Evolutionary conservation across 2,888 invertebrate genomes (phyloP).

Genomic region (Celastrina argiolus): DNA sequence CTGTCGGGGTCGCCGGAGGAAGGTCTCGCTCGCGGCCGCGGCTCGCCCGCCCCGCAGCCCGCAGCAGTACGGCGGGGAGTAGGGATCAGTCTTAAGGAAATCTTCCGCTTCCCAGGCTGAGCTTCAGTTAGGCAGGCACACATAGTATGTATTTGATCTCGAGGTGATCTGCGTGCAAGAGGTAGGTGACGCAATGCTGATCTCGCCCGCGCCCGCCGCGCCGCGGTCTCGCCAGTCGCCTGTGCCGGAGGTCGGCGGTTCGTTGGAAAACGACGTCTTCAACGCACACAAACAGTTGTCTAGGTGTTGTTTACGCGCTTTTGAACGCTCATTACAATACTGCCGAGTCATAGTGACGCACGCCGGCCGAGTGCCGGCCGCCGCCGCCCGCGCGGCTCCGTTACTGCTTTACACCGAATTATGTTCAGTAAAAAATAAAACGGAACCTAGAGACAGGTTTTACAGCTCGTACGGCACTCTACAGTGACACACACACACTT

Average conservation of each 20-base stretch:
- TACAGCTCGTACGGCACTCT: too few relatives aligned
- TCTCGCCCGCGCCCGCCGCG: too few relatives aligned
- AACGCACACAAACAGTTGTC: not conserved
- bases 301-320: slow-evolving; percentile 1
- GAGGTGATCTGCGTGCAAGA: too few relatives aligned
- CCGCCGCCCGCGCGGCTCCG: not conserved
- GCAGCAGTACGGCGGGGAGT: too few relatives aligned
- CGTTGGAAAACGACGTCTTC: not conserved
- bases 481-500: too few relatives aligned
- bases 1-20: not conserved
- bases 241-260: not conserved
- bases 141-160: too few relatives aligned
- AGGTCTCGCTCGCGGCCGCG: not conserved
- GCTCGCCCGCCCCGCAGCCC: too few relatives aligned
- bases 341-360: slow-evolving; percentile 11
- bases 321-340: not conserved
- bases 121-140: too few relatives aligned
- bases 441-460: not conserved
- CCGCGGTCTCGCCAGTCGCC: not conserved
- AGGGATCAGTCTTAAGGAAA: too few relatives aligned
- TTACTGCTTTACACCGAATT: not conserved
- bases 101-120: too few relatives aligned
- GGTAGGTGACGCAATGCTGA: too few relatives aligned
- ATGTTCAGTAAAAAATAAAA: not conserved
- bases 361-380: not conserved